phyloP scores from a whole-genome alignment of 1,140 invertebrate species.

The Eubasilissa regina region DNA sequence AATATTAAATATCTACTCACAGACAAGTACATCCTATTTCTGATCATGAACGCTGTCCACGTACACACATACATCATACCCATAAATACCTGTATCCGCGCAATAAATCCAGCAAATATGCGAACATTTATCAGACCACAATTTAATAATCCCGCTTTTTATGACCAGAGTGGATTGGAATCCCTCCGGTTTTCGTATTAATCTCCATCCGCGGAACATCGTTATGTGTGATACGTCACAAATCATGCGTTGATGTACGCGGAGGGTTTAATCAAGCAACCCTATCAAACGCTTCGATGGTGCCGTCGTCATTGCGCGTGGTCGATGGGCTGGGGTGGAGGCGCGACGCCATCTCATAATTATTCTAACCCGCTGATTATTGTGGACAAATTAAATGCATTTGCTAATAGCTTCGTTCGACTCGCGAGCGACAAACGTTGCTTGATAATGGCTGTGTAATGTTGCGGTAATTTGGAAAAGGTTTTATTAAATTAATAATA shows the following conservation, averaged over 20 bases:
- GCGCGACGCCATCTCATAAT: not conserved
- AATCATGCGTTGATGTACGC: not conserved
- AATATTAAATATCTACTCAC: too few species aligned
- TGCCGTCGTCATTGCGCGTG: conserved; percentile 14
- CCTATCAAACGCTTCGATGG: conserved; percentile 32
- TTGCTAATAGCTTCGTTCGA: conserved; percentile 37
- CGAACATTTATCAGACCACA: conserved; percentile 33
- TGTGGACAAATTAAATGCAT: conserved; percentile 48
- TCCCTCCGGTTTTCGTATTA: conserved; percentile 13
- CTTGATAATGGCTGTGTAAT: not conserved
- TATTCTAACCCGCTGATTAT: conserved; percentile 21
- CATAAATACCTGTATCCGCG: conserved; percentile 31
- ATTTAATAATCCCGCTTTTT: conserved; percentile 43
- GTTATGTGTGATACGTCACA: conserved; percentile 20
- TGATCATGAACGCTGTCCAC: too few species aligned
- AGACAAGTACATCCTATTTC: too few species aligned
- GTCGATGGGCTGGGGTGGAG: conserved; percentile 21
- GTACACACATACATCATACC: not conserved
- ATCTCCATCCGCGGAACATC: conserved; percentile 21
- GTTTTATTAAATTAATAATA: too few species aligned
- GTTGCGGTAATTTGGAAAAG: too few species aligned
- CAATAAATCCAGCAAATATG: conserved; percentile 36
- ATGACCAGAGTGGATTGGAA: conserved; percentile 28
- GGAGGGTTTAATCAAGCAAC: conserved; percentile 44
- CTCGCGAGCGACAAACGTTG: not conserved